Percentiles rank a stretch among this genome's conserved stretches.
Conservation (phyloP, 2,888 invertebrate species). For the Chalcis sispes region DNA sequence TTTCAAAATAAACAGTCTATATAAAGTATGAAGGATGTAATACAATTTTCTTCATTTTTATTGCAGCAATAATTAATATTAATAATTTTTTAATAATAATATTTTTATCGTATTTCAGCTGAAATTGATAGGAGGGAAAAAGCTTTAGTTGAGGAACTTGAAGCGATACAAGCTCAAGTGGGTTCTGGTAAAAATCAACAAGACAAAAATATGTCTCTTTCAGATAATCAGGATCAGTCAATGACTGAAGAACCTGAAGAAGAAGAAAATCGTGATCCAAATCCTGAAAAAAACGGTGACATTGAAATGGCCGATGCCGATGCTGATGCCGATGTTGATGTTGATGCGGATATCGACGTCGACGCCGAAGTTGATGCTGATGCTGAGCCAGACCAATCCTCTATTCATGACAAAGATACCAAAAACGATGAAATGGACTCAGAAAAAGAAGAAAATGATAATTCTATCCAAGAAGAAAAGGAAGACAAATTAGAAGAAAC, state of each 20-base stretch:
- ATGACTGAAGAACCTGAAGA: conserved; percentile 64
- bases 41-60: too few species aligned
- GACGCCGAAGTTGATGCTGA: conserved; percentile 40
- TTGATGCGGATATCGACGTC: too few species aligned
- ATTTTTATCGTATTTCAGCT: not conserved
- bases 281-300: conserved; percentile 66
- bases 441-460: conserved; percentile 50
- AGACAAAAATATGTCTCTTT: conserved; percentile 62
- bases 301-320: conserved; percentile 48
- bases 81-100: not conserved
- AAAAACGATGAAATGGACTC: conserved; percentile 28
- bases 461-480: conserved; percentile 34
- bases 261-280: conserved; percentile 73
- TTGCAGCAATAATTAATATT: not conserved
- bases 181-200: conserved; percentile 68
- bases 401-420: conserved; percentile 18
- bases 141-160: conserved; percentile 69
- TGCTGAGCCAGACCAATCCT: not conserved
- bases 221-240: conserved; percentile 55
- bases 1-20: too few species aligned
- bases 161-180: conserved; percentile 70
- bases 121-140: conserved; percentile 68
- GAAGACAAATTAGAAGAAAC: conserved; percentile 63
- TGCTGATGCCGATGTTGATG: too few species aligned
- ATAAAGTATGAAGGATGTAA: too few species aligned